Evolutionary conservation across 2,113 vertebrate genomes (phyloP), one percentile per base, ranked within the genome.

Genomic region (Rhinopithecus roxellana): DNA sequence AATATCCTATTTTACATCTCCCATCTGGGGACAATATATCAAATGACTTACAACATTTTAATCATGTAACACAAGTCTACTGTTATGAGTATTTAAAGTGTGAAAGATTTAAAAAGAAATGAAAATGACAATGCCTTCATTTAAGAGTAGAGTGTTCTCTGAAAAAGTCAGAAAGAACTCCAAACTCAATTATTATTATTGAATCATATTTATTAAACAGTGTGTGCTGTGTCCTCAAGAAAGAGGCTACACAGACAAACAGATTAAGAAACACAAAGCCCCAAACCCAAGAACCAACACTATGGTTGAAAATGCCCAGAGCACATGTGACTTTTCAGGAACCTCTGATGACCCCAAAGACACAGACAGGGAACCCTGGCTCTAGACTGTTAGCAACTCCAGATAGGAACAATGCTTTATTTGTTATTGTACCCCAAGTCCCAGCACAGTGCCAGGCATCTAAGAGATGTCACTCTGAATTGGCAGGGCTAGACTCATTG

Each of bases 1-100:
- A 93, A 83, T 52, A 80, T 70, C 57, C 40, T 91, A 69, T 88
- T 94, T 55, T 70, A 72, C 45, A 79, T 92, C 22, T 81, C 45
- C 82, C 93, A 95, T 95, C 94, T 98, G 95, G 97, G 94, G 86
- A 92, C 70, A 84, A 92, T 95, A 84, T 94, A 98, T 92, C 92
- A 97, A 95, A 74, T 61, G 80, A 92, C 92, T 97, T 94, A 92
- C 50, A 93, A 92, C 82, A 90, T 97, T 94, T 96, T 96, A 96
- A 89, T 97, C 55, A 4, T 97, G 86, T 93, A 96, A 97, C 64
- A 89, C 48, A 87, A 91, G 83, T 97, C 82, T 94, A 93, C 82
- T 95, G 61, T 93, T 93, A 92, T 4, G 86, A 89, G 82, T 70
- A 87, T 86, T 94, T 95, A 93, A 94, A 96, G 48, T 57, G 82